Percentiles rank a stretch among this genome's conserved stretches.
Evolutionary conservation across 92 coral and sea anemone species (phyloP).

Genomic region (Virgularia gustaviana): DNA sequence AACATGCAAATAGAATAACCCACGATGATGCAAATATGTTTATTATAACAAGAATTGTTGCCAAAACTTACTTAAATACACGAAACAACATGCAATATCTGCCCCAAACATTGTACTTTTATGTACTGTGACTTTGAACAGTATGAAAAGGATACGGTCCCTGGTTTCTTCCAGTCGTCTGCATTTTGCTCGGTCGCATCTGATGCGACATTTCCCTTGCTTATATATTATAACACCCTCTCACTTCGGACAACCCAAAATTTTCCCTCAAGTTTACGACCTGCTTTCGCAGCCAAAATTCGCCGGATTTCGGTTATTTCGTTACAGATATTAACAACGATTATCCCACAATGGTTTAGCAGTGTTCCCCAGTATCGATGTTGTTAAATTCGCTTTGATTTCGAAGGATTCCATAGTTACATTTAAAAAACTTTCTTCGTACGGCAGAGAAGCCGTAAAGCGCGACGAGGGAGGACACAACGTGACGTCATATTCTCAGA

Average conservation of each 20-base stretch:
- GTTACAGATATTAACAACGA: background rate
- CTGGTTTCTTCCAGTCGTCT: conserved; percentile 13
- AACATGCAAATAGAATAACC: conserved; percentile 44
- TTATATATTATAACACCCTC: background rate
- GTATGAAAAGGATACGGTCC: conserved; percentile 29
- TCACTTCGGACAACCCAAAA: background rate
- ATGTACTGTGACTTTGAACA: background rate
- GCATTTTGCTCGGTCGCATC: background rate
- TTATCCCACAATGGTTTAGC: conserved; percentile 23
- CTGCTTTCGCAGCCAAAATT: background rate
- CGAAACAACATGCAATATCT: no score
- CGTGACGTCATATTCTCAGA: conserved; percentile 43
- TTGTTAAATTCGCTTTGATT: background rate
- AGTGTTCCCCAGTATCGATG: conserved; percentile 10
- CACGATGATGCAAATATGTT: background rate
- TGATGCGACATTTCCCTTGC: no score
- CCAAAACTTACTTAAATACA: no score
- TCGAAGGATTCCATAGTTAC: conserved; percentile 28
- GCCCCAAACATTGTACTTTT: no score
- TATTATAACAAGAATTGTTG: no score
- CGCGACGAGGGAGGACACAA: conserved; percentile 10
- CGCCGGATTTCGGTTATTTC: conserved; percentile 1
- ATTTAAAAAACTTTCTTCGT: background rate
- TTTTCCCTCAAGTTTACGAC: background rate
- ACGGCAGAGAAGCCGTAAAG: conserved; percentile 8